Conservation (phyloP, 2,797 vertebrate species). For the Sebastes melanostomus region DNA sequence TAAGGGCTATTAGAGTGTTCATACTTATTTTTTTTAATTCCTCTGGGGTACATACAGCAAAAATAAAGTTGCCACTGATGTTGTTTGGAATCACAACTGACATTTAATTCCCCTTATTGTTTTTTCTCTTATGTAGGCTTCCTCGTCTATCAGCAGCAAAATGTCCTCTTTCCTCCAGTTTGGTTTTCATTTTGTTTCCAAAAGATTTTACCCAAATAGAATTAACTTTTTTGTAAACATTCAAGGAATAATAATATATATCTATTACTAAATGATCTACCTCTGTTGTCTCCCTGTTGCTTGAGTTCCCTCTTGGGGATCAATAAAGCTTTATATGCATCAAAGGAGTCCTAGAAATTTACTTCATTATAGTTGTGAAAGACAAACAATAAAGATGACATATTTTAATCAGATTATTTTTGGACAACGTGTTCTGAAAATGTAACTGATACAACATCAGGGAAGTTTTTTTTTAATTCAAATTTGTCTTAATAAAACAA, state of each 20-base stretch:
- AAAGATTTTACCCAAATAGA: neutral
- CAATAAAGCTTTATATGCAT: neutral
- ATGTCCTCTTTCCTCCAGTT: neutral
- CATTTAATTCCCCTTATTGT: neutral
- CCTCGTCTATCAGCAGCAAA: neutral
- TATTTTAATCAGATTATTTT: neutral
- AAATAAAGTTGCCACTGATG: neutral
- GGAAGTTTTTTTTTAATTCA: neutral
- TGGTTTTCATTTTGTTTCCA: neutral
- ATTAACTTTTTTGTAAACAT: neutral
- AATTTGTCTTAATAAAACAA: neutral
- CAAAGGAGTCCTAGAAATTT: neutral
- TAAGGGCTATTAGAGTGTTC: neutral
- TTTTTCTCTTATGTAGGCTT: neutral
- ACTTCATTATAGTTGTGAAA: neutral
- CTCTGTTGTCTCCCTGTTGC: neutral
- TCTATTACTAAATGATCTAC: too few relatives aligned
- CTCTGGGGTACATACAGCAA: neutral
- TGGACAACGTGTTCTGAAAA: neutral
- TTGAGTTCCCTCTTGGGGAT: neutral
- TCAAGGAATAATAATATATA: neutral
- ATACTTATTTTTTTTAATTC: neutral
- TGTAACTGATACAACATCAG: neutral
- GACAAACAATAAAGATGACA: neutral
- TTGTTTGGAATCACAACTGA: too few relatives aligned